Conservation (phyloP, 2,797 vertebrate species). For the Hylomyscus alleni region DNA sequence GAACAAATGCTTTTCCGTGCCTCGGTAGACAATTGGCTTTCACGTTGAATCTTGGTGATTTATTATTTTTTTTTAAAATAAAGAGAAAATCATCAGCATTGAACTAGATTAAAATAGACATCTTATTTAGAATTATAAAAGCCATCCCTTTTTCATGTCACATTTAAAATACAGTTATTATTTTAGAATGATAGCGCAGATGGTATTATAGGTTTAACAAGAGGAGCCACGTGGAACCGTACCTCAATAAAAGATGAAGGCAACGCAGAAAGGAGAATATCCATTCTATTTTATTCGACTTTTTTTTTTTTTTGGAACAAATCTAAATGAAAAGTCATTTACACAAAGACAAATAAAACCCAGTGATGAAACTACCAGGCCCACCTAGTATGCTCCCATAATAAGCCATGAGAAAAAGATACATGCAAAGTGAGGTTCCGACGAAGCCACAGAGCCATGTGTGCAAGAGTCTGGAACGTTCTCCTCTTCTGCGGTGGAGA, state of each 20-base stretch:
- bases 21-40: constrained; percentile 84
- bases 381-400: constrained; percentile 44
- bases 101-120: constrained; percentile 83
- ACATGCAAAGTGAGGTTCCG: not conserved
- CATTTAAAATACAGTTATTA: constrained; percentile 76
- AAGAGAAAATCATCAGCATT: constrained; percentile 71
- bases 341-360: constrained; percentile 66
- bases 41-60: constrained; percentile 81
- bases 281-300: constrained; percentile 63
- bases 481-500: not conserved
- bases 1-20: constrained; percentile 85
- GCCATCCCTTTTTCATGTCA: constrained; percentile 74
- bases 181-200: constrained; percentile 72
- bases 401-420: constrained; percentile 51
- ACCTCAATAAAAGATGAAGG: constrained; percentile 21
- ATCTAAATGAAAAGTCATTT: constrained; percentile 75
- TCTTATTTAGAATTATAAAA: constrained; percentile 82
- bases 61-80: constrained; percentile 82
- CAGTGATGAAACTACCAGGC: constrained; percentile 56
- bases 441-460: not conserved
- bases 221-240: constrained; percentile 1
- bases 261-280: constrained; percentile 62
- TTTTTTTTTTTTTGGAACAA: constrained; percentile 32
- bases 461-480: not conserved
- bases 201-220: constrained; percentile 59